Evolutionary conservation across 2,797 vertebrate species (phyloP).

Genomic region (Dipus sagitta): DNA sequence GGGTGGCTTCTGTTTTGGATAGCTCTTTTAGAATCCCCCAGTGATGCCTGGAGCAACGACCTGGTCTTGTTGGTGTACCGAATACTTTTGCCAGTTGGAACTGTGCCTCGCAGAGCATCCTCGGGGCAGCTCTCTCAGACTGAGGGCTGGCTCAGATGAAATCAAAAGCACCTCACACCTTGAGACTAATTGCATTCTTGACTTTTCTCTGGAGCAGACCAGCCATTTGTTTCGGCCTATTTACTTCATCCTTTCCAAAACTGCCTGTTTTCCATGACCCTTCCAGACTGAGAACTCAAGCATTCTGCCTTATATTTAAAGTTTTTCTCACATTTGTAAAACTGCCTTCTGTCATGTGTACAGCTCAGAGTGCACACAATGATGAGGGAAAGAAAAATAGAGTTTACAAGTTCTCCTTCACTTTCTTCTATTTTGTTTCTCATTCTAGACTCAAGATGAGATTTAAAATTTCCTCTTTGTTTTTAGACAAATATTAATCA

Average conservation of each 20-base stretch:
- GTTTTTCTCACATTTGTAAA: background rate
- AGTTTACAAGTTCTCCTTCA: background rate
- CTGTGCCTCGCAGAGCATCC: background rate
- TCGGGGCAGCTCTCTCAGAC: background rate
- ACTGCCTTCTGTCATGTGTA: background rate
- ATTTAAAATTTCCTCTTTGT: background rate
- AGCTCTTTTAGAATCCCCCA: background rate
- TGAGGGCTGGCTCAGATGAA: background rate
- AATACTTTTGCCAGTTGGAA: background rate
- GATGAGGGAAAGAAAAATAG: background rate
- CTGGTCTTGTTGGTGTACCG: background rate
- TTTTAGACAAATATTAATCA: conserved; percentile 20
- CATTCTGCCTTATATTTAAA: background rate
- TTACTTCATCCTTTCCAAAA: background rate
- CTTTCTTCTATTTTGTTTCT: conserved; percentile 25
- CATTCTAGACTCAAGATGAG: background rate
- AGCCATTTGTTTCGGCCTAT: background rate
- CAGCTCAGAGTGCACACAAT: background rate
- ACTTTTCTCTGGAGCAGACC: background rate
- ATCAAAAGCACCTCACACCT: background rate
- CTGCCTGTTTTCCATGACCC: background rate
- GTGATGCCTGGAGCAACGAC: background rate
- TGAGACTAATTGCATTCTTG: background rate
- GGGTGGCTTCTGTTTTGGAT: background rate
- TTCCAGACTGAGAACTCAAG: background rate